Evolutionary conservation across 1,140 invertebrate species (phyloP), one percentile per base, ranked within the genome.

Genomic region (Riptortus pedestris): DNA sequence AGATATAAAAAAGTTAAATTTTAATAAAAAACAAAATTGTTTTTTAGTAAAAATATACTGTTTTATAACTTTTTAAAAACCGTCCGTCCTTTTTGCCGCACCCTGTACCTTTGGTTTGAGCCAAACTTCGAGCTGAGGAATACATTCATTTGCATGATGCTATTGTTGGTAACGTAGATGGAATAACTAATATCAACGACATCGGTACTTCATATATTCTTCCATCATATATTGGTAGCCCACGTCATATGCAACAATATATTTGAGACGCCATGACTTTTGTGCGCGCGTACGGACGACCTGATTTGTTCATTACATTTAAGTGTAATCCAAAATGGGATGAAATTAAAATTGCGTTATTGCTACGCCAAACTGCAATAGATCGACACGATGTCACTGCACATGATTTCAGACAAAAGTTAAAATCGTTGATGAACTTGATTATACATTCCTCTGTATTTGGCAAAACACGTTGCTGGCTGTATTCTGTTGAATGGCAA

Each of bases 381-480:
- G 70, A 76, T 67, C 48, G 73, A 7, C 73, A 73, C 47, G 75
- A 78, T 68, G 69, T 79, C 27, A 67, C 73, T 7, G 70, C 72
- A 31, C 64, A 77, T 67, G 77, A 81, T 14, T 81, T 80, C 69
- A 70, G 71, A 61, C 69, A 75, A 66, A 80, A 81, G 69, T 63
- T 79, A 27, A 76, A 74, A 67, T 68, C 70, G 45, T 63, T 82
- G 3, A 73, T 80, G 65, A 63, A 77, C 68, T 70, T 57, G 9
- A 57, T 57, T 26, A 18, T 26, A 7, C 72, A 74, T 61, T 22
- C 67, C 60, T 18, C 69, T n/a, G 62, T 76, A 4, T 72, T 74
- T 69, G 75, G 77, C 16, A 60, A 67, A 31, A 65, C 69, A 38
- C 38, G 63, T n/a, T 74, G 73, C 28, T 72, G 68, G 38, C 68